Conservation (phyloP, 2,888 invertebrate genomes). For the Emesis castigata region DNA sequence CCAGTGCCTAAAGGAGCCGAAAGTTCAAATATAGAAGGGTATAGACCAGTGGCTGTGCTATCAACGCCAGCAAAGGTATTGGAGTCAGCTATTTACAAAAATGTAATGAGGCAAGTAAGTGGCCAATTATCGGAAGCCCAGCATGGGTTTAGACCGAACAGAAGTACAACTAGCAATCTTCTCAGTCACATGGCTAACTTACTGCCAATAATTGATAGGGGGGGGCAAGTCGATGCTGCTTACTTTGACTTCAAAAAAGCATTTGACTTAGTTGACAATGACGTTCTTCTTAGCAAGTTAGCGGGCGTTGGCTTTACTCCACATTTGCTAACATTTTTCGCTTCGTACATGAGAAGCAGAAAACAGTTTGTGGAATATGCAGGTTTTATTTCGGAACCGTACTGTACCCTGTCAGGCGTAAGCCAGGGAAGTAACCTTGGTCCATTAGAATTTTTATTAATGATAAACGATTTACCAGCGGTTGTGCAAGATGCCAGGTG, state of each 20-base stretch:
- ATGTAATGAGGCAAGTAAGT: slow-evolving; percentile 54
- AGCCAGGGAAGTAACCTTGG: background rate
- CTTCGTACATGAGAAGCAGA: no score
- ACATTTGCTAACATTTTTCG: no score
- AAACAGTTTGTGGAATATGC: no score
- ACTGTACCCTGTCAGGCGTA: no score
- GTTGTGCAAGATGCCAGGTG: no score
- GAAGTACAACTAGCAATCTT: background rate
- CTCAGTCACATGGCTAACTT: background rate
- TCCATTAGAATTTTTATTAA: background rate
- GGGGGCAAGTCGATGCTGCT: background rate
- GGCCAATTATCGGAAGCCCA: slow-evolving; percentile 51
- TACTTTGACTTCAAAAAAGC: background rate
- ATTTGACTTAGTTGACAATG: no score
- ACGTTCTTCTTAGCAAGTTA: background rate
- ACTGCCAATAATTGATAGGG: background rate
- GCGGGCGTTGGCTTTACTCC: background rate
- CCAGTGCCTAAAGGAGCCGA: slow-evolving; percentile 61
- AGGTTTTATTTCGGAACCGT: no score
- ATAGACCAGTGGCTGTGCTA: slow-evolving; percentile 21
- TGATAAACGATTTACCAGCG: no score
- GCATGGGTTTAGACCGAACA: slow-evolving; percentile 18
- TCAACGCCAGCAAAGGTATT: slow-evolving; percentile 41
- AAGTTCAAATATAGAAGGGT: slow-evolving; percentile 57
- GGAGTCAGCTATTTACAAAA: slow-evolving; percentile 54